Evolutionary conservation across 1,140 invertebrate genomes (phyloP), one percentile per base, ranked within the genome.

Genomic region (Bilobella aurantiaca): DNA sequence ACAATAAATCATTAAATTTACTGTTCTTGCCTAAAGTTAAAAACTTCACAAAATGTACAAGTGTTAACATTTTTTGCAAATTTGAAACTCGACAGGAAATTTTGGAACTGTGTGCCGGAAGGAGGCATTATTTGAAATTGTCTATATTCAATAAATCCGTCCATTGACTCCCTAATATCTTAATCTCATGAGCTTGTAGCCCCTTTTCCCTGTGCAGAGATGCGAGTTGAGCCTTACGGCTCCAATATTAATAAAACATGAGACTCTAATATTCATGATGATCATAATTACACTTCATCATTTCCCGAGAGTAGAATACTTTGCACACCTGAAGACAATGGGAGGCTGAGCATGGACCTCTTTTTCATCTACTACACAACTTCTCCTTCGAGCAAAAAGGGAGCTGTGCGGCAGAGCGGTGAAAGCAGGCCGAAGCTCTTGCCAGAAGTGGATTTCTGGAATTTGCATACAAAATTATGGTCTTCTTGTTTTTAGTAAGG

Each of bases 241-340:
- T 42, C 8, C 8, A 53, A 53, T 53, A 53, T 53, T 23, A 12
- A 53, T 53, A 53, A 53, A 53, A 53, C 49, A 53, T 53, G 49
- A 53, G 49, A 5, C 49, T 53, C 8, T 42, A 23, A 53, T 53
- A 53, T 14, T 53, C 8, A 14, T 53, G 8, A 53, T 53, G 49
- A 53, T 53, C 49, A 53, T 53, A 53, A 53, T 53, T 53, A 53
- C 49, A 53, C 12, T 23, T 53, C 49, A 53, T 53, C 49, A 53
- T 53, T 53, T 53, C 49, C 49, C 49, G 23, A 23, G 49, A 23
- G 49, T 5, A 23, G 21, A 5, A 53, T 42, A 42, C 34, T 42
- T 42, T 42, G 34, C 34, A 42, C 34, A 42, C 34, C 34, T 42
- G 49, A 53, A 53, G 49, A 53, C 34, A 42, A 42, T 12, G 18